phyloP scores from a whole-genome alignment of 2,797 vertebrate genomes.

The Arctocebus calabarensis region DNA sequence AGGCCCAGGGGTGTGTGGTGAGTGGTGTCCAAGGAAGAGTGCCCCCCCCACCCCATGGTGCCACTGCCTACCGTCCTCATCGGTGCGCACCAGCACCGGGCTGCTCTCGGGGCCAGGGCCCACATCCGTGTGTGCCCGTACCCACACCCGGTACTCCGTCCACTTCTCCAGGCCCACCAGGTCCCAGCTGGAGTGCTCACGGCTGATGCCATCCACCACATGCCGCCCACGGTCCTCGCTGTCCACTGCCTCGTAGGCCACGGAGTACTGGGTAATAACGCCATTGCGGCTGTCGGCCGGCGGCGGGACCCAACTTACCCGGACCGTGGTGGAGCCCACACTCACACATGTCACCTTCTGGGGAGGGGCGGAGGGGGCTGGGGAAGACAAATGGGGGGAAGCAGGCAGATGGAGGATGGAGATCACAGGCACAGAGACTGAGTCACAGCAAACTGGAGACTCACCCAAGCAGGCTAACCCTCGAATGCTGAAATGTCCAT shows the following conservation, averaged over 20 bases:
- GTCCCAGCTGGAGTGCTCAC: conserved; percentile 94
- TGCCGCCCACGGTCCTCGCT: conserved; percentile 96
- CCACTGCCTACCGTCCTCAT: conserved; percentile 96
- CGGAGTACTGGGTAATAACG: conserved; percentile 96
- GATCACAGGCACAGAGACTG: conserved; percentile 47
- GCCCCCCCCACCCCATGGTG: not conserved
- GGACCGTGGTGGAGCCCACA: conserved; percentile 96
- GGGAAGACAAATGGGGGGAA: conserved; percentile 91
- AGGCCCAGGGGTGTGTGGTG: not conserved
- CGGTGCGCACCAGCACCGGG: conserved; percentile 95
- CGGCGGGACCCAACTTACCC: conserved; percentile 99
- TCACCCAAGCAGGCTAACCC: conserved; percentile 61
- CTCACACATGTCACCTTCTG: conserved; percentile 97
- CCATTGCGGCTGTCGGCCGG: conserved; percentile 97
- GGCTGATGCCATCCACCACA: conserved; percentile 93
- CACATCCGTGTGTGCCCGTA: conserved; percentile 98
- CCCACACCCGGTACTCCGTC: conserved; percentile 99
- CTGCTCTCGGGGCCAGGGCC: conserved; percentile 97
- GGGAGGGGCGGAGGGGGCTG: conserved; percentile 98
- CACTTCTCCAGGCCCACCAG: conserved; percentile 98
- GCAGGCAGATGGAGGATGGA: conserved; percentile 83
- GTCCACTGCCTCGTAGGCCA: conserved; percentile 96
- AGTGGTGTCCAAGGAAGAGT: not conserved
- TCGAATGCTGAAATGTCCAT: not conserved
- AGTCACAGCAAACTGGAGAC: conserved; percentile 58